phyloP scores from a whole-genome alignment of 2,888 invertebrate species.

The Yponomeuta plumbellus region DNA sequence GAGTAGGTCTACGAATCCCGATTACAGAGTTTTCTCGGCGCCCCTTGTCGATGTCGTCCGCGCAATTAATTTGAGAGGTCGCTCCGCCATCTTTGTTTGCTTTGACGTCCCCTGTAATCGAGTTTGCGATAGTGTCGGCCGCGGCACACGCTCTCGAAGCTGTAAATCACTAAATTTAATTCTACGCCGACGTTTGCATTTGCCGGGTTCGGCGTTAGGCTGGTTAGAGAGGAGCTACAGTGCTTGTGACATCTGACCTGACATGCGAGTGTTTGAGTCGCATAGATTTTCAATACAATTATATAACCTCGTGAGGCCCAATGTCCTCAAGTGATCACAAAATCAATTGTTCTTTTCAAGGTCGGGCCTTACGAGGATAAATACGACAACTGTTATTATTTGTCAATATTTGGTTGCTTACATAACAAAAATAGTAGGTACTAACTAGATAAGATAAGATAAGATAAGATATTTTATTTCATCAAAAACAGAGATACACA shows the following conservation, averaged over 20 bases:
- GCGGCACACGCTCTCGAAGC: background rate
- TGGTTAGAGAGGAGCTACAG: background rate
- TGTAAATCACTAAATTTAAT: conserved; percentile 14
- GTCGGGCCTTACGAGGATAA: too few relatives aligned
- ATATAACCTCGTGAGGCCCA: too few relatives aligned
- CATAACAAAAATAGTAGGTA: too few relatives aligned
- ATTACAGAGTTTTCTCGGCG: background rate
- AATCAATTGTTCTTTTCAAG: too few relatives aligned
- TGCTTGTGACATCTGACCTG: background rate
- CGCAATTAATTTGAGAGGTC: conserved; percentile 12
- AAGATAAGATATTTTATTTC: too few relatives aligned
- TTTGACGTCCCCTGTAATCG: conserved; percentile 13
- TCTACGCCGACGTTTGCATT: conserved; percentile 10
- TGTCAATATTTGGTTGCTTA: too few relatives aligned
- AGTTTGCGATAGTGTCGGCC: conserved; percentile 2
- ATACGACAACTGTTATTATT: too few relatives aligned
- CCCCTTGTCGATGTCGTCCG: conserved; percentile 8
- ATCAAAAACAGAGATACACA: too few relatives aligned
- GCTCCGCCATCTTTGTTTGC: conserved; percentile 11
- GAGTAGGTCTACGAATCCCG: background rate
- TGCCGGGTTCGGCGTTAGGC: background rate
- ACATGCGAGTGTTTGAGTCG: too few relatives aligned
- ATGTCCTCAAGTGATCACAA: too few relatives aligned
- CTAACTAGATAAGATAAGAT: too few relatives aligned
- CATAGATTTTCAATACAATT: too few relatives aligned